These are phyloP conservation scores for Perodicticus potto DNA, from an alignment of 2,797 vertebrate genomes.

Conservation along the genomic window DNA sequence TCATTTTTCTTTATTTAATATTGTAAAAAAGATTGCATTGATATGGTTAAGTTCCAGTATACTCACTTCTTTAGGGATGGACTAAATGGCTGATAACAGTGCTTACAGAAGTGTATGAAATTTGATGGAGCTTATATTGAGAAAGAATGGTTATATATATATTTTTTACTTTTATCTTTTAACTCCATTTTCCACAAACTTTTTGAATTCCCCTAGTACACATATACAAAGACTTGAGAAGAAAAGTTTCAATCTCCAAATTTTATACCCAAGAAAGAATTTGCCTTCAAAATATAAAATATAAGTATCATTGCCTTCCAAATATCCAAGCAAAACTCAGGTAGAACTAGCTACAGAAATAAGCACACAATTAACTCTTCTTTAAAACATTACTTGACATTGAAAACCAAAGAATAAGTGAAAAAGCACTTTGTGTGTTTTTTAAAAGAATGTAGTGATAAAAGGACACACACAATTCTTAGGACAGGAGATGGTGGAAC, in stretches of 20 bases:
- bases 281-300: conserved; percentile 6
- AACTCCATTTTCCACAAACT: neutral
- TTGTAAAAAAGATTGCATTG: neutral
- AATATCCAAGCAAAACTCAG: neutral
- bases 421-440: neutral
- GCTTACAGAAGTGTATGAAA: neutral
- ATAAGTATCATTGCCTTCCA: neutral
- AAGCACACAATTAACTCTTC: neutral
- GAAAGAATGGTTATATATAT: neutral
- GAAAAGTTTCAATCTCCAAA: neutral
- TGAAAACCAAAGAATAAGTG: neutral
- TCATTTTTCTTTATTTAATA: neutral
- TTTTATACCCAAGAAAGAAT: conserved; percentile 15
- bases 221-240: neutral
- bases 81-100: neutral
- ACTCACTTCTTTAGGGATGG: neutral
- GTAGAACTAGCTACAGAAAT: neutral
- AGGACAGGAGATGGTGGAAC: neutral
- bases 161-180: neutral
- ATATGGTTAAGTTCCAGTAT: neutral
- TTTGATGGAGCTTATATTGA: neutral
- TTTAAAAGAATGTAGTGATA: neutral
- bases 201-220: neutral
- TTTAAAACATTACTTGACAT: neutral
- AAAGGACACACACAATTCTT: neutral